Base-by-base conservation (phyloP, 2,113 vertebrate species). In the Coracopsis vasa region DNA sequence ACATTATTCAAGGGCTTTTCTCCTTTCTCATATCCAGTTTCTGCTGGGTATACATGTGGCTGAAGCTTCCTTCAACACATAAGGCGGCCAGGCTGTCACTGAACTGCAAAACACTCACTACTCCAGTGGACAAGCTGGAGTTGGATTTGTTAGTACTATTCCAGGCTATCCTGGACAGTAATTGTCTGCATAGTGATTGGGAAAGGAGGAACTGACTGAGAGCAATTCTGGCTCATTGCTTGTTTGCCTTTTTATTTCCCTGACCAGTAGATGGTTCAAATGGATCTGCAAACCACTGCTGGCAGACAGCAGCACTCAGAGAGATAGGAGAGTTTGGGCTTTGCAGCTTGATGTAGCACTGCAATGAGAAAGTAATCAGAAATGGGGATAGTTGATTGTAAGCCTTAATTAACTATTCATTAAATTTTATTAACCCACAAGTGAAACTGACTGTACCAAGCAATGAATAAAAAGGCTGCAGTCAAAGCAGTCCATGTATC, bases 321-420 rank as follows among this genome's bases (percentile, higher is more conserved):
- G 25, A 79, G 11, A 66, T 19, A n/a, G 47, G 16, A 61, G 42
- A 25, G 75, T 50, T 86, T 25, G 28, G 61, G 44, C n/a, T 74
- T 70, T 74, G 37, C 47, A 25, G 4, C 1, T 31, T 74, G 58
- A 21, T 67, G 48, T 84, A 93, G 95, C 69, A 77, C 65, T 31
- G 66, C 1, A 6, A 91, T 88, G 78, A 93, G 80, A 90, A 92
- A 96, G 89, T 61, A 72, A 53, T 94, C 89, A 92, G 75, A 95
- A 97, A 81, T 35, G 64, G 35, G 58, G 79, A 72, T 80, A 80
- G 72, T 94, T 88, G 78, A 92, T 72, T 83, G 79, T 64, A 83
- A 84, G 54, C 15, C 81, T 95, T 95, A 97, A 96, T 97, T 97
- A 96, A 95, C 67, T 88, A 86, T 94, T 92, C 96, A 97, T 97